phyloP scores from a whole-genome alignment of 2,113 vertebrate species.

The Paedocypris sp. region DNA sequence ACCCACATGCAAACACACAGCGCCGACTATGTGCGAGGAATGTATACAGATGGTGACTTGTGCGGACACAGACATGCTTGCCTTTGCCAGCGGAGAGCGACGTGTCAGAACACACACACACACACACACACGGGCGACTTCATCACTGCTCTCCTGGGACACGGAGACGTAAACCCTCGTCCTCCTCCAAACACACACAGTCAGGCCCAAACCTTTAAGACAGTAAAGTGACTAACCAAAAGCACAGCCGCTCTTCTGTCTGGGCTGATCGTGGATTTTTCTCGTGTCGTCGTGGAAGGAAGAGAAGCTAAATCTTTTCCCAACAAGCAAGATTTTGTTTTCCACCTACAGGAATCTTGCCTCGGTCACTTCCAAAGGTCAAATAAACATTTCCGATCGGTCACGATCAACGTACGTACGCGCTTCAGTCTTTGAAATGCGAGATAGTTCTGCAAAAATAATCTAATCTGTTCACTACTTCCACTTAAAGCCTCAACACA shows the following conservation, averaged over 20 bases:
- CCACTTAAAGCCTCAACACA: constrained; percentile 43
- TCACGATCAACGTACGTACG: neutral
- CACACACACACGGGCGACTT: constrained; percentile 35
- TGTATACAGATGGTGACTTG: constrained; percentile 29
- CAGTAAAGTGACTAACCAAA: constrained; percentile 31
- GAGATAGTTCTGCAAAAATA: constrained; percentile 57
- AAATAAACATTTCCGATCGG: constrained; percentile 5
- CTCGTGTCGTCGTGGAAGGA: neutral
- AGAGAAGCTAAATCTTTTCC: neutral
- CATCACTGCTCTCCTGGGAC: constrained; percentile 20
- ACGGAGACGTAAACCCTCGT: constrained; percentile 28
- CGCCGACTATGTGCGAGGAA: constrained; percentile 33
- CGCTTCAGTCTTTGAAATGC: constrained; percentile 14
- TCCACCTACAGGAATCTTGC: too few species aligned
- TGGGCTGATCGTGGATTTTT: neutral
- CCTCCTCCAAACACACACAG: constrained; percentile 29
- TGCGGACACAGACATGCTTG: constrained; percentile 24
- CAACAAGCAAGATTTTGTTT: neutral
- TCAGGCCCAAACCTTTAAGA: constrained; percentile 28
- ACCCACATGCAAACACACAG: constrained; percentile 36
- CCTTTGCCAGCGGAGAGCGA: constrained; percentile 19
- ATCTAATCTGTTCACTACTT: constrained; percentile 39
- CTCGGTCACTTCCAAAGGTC: constrained; percentile 1
- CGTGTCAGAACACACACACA: constrained; percentile 36
- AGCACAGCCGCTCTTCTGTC: constrained; percentile 11